Evolutionary conservation across 2,888 invertebrate species (phyloP), one percentile per base, ranked within the genome.

Genomic region (Temnothorax ravouxi): DNA sequence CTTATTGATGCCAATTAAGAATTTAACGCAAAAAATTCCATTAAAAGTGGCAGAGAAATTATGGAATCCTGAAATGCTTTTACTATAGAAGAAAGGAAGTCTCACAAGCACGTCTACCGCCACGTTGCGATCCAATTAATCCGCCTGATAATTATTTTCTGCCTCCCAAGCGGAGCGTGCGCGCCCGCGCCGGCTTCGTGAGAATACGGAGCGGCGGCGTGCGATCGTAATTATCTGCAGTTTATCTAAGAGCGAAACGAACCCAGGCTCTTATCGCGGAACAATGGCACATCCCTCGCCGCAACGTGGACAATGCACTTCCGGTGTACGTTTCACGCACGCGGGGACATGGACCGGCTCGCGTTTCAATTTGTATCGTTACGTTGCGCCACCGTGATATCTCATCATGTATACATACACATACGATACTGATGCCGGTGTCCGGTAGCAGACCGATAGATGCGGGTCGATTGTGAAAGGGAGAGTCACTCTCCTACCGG

Each of bases 291-390:
- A 83, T 89, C 88, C 84, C 83, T 15, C 67, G 62, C 47, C 54
- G 34, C 41, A 47, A 62, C 64, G 76, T 54, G 86, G 86, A 92
- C 91, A 90, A 92, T 90, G 88, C 85, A 76, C 87, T 91, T 91
- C 91, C 91, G 92, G 91, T 87, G 86, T 88, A 75, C 76, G 80
- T 92, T 92, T 91, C 90, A 76, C 77, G 86, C 83, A 62, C 84
- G 38, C 82, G 50, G 47, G 66, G 74, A 67, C 38, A 21, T 71
- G 54, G 59, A 79, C 15, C 66, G 54, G 77, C 76, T 91, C 88
- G 69, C 38, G 66, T 88, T 88, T 90, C 91, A 85, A 86, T 84
- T 84, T 77, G 62, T 83, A 61, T 69, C 21, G 86, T 81, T 41
- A 85, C 67, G 77, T 69, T 82, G 50, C 76, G 38, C 74, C 44